phyloP scores from a whole-genome alignment of 2,113 vertebrate species.

The Microcebus murinus region DNA sequence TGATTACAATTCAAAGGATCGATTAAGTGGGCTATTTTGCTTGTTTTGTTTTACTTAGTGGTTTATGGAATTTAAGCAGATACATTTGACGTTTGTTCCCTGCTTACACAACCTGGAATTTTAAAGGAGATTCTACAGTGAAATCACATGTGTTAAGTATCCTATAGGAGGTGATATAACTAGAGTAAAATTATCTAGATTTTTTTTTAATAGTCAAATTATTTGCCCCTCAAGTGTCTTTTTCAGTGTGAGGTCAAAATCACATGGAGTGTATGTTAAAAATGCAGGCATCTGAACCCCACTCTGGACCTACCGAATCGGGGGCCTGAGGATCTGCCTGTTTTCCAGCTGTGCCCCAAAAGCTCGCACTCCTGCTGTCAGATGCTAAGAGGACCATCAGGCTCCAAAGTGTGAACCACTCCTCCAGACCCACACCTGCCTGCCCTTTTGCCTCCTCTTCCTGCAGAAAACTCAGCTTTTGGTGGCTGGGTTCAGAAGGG shows the following conservation, averaged over 20 bases:
- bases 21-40: not conserved
- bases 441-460: not conserved
- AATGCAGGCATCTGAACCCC: not conserved
- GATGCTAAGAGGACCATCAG: not conserved
- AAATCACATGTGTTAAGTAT: not conserved
- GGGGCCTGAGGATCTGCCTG: not conserved
- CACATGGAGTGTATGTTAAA: not conserved
- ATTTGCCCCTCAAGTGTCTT: not conserved
- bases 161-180: not conserved
- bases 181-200: not conserved
- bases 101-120: not conserved
- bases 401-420: not conserved
- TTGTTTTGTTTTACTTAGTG: not conserved
- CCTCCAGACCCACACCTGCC: rapidly evolving
- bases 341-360: not conserved
- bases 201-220: not conserved
- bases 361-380: not conserved
- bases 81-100: not conserved
- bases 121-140: not conserved
- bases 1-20: not conserved
- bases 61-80: not conserved
- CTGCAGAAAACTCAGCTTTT: not conserved
- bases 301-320: not conserved
- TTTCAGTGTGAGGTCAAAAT: not conserved
- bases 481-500: not conserved